Evolutionary conservation across 2,113 vertebrate genomes (phyloP).

Genomic region (Neolamprologus kungweensis): DNA sequence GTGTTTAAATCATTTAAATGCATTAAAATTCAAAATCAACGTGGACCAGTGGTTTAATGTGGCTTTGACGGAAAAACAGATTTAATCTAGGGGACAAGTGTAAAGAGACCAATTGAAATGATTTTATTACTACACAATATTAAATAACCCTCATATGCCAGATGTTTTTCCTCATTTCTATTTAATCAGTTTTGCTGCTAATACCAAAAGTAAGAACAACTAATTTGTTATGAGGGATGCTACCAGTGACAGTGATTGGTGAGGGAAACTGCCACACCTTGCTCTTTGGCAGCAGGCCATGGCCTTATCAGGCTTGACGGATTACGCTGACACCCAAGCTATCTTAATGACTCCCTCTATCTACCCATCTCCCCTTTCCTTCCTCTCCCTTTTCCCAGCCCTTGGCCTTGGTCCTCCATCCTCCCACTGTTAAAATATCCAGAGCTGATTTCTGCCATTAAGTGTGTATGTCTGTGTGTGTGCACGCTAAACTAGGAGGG

Average conservation of each 20-base stretch:
- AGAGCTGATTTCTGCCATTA: background rate
- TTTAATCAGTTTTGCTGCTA: background rate
- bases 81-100: background rate
- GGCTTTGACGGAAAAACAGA: background rate
- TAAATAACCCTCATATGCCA: background rate
- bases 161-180: background rate
- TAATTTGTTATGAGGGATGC: conserved; percentile 3
- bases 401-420: conserved; percentile 56
- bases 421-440: conserved; percentile 57
- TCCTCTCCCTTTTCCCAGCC: conserved; percentile 56
- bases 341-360: conserved; percentile 73
- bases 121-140: background rate
- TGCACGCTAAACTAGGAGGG: background rate
- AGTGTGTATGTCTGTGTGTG: background rate
- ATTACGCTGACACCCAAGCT: conserved; percentile 74
- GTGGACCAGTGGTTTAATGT: background rate
- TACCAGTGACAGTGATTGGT: conserved; percentile 45
- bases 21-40: background rate
- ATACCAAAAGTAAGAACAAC: conserved; percentile 10
- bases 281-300: conserved; percentile 39
- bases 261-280: conserved; percentile 50
- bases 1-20: background rate
- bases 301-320: conserved; percentile 64
- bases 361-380: conserved; percentile 58
- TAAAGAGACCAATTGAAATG: background rate